phyloP scores from a whole-genome alignment of 2,113 vertebrate genomes.

The Nycticryphes semicollaris region DNA sequence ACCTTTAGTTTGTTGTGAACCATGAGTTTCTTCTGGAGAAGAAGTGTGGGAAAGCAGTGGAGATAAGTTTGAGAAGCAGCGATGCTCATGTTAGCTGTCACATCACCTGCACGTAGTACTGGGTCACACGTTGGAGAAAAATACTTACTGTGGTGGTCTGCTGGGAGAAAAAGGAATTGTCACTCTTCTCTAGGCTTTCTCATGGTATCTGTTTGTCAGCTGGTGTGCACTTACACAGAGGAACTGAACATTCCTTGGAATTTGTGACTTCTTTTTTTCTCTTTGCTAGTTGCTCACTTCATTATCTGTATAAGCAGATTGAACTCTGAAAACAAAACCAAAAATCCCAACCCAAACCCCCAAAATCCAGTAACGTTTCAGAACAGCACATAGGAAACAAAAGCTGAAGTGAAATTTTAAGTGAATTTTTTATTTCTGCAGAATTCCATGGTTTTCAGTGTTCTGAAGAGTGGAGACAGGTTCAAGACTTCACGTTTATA shows the following conservation, averaged over 20 bases:
- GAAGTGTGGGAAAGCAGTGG: background rate
- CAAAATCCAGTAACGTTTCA: background rate
- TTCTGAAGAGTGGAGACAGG: background rate
- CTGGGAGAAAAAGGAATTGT: background rate
- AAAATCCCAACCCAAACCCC: background rate
- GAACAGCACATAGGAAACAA: background rate
- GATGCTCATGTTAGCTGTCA: rapidly evolving
- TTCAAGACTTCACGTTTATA: background rate
- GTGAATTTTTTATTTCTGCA: background rate
- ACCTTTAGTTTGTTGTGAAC: background rate
- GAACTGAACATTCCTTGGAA: background rate
- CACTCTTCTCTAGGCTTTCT: background rate
- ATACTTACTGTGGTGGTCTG: background rate
- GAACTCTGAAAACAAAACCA: background rate
- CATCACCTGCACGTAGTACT: rapidly evolving
- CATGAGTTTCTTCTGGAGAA: background rate
- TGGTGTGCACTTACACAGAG: background rate
- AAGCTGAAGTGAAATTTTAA: background rate
- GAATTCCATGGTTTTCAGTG: background rate
- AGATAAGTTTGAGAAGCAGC: background rate
- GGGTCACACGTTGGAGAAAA: background rate
- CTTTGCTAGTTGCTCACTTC: background rate
- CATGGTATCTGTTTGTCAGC: background rate
- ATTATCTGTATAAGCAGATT: background rate
- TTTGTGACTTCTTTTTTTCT: background rate